Conservation (phyloP, 2,888 invertebrate genomes). For the Protodeltote pygarga region DNA sequence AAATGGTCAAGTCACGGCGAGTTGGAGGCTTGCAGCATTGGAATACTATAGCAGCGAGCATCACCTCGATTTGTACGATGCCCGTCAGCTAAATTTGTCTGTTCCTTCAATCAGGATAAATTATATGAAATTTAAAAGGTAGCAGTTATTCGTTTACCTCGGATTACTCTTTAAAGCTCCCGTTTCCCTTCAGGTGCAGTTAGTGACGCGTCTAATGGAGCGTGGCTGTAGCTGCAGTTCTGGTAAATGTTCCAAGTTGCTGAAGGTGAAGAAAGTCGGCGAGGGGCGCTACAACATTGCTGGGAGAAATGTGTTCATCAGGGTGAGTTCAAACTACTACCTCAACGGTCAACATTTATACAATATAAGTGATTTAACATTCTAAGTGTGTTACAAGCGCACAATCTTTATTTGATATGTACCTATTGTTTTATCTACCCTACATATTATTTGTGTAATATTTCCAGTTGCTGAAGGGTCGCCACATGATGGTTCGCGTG, state of each 20-base stretch:
- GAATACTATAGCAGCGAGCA: too few species aligned
- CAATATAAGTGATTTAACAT: too few species aligned
- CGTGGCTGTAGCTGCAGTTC: slow-evolving; percentile 91
- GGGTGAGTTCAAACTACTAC: slow-evolving; percentile 88
- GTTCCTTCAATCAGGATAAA: too few species aligned
- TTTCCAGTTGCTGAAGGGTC: slow-evolving; percentile 92
- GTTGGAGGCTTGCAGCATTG: too few species aligned
- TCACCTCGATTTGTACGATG: too few species aligned
- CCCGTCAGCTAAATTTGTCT: too few species aligned
- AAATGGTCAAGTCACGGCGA: not conserved
- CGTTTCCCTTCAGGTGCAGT: slow-evolving; percentile 87
- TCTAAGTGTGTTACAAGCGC: too few species aligned
- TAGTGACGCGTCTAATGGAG: slow-evolving; percentile 90
- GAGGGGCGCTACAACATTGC: slow-evolving; percentile 96
- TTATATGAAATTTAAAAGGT: too few species aligned
- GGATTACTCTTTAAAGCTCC: too few species aligned
- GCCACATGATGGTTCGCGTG: slow-evolving; percentile 98
- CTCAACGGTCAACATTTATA: too few species aligned
- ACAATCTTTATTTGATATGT: not conserved
- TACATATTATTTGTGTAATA: not conserved
- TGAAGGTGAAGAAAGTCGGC: slow-evolving; percentile 93
- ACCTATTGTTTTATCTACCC: not conserved
- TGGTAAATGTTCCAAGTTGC: slow-evolving; percentile 90
- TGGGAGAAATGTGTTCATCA: slow-evolving; percentile 94
- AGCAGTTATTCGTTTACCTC: too few species aligned